These are phyloP conservation scores for Stratiomys singularior DNA, from an alignment of 2,888 invertebrate species.

Conservation along the genomic window DNA sequence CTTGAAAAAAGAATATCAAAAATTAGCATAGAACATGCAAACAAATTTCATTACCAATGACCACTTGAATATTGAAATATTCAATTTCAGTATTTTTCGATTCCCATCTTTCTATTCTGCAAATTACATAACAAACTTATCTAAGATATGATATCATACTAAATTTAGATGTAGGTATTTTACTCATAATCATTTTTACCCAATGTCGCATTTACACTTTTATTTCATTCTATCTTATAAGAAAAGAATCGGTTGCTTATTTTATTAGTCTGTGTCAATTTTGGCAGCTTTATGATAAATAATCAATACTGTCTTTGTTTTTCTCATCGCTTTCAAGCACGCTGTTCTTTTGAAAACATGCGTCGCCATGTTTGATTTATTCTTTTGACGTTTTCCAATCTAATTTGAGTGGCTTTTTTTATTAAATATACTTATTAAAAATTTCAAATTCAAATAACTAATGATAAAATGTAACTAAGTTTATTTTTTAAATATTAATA, in stretches of 20 bases:
- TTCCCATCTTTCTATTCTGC: background rate
- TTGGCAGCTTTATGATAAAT: conserved; percentile 29
- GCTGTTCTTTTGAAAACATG: too few species aligned
- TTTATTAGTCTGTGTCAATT: conserved; percentile 13
- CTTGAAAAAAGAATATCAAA: too few species aligned
- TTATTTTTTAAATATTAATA: background rate
- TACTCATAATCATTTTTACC: conserved; percentile 29
- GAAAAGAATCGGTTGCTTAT: background rate
- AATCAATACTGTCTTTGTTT: too few species aligned
- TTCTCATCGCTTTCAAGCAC: too few species aligned
- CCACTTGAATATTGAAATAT: background rate
- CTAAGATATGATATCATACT: conserved; percentile 51
- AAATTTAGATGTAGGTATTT: conserved; percentile 33
- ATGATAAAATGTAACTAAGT: conserved; percentile 8
- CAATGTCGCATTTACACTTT: conserved; percentile 18
- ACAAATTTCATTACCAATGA: background rate
- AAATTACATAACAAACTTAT: conserved; percentile 50
- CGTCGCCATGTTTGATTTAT: too few species aligned
- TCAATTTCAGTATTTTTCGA: background rate
- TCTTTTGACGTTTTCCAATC: too few species aligned
- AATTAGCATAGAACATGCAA: background rate
- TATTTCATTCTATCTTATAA: background rate
- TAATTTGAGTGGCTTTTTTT: too few species aligned
- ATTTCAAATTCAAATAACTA: background rate
- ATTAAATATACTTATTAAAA: too few species aligned